phyloP scores from a whole-genome alignment of 2,888 invertebrate species.

The Ferdinandea cuprea region DNA sequence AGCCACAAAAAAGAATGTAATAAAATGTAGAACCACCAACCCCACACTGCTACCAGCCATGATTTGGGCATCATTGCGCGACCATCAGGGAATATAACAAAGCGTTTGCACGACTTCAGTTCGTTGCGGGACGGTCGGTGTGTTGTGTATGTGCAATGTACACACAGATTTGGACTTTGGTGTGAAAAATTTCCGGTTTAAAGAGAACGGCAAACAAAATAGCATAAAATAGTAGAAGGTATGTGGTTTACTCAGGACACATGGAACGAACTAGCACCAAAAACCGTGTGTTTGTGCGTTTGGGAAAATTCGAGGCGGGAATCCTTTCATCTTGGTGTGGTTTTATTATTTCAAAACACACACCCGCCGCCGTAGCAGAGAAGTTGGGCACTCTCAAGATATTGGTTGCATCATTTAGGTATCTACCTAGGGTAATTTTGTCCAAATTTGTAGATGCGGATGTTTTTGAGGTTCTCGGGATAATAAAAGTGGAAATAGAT shows the following conservation, averaged over 20 bases:
- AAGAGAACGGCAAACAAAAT: conserved; percentile 44
- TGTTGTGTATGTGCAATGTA: conserved; percentile 21
- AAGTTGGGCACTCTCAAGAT: conserved; percentile 25
- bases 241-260: conserved; percentile 35
- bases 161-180: conserved; percentile 43
- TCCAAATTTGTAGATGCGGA: neutral
- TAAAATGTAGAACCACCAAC: conserved; percentile 38
- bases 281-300: conserved; percentile 8
- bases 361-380: conserved; percentile 35
- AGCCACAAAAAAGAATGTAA: neutral
- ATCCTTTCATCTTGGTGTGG: conserved; percentile 45
- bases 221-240: neutral
- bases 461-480: neutral
- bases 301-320: conserved; percentile 6
- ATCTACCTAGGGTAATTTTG: conserved; percentile 3
- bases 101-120: conserved; percentile 46
- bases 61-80: neutral
- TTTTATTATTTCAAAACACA: conserved; percentile 35
- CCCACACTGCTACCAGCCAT: neutral
- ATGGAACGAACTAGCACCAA: conserved; percentile 17
- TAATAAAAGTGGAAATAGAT: conserved; percentile 30
- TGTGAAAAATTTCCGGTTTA: conserved; percentile 58
- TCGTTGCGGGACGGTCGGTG: too few relatives aligned
- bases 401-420: conserved; percentile 33
- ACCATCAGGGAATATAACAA: conserved; percentile 29